phyloP scores from a whole-genome alignment of 2,113 vertebrate species.

The Alethe diademata region DNA sequence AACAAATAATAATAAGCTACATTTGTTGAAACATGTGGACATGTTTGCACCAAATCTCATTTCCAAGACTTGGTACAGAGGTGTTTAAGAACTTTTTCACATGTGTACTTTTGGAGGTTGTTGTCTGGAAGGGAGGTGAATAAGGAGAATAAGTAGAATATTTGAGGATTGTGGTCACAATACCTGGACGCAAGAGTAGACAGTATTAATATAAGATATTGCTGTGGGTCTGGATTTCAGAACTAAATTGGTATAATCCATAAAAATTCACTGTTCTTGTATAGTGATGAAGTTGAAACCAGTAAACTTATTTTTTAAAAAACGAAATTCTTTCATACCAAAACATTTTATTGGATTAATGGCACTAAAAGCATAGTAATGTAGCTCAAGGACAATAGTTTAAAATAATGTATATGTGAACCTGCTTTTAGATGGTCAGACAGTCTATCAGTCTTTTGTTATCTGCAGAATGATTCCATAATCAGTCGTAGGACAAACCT shows the following conservation, averaged over 20 bases:
- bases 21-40: not conserved
- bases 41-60: not conserved
- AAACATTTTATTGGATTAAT: not conserved
- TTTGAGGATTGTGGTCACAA: not conserved
- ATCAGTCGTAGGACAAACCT: not conserved
- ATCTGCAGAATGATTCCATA: not conserved
- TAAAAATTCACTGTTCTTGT: not conserved
- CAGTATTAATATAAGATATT: not conserved
- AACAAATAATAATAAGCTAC: not conserved
- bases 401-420: not conserved
- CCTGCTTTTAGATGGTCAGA: not conserved
- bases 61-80: not conserved
- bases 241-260: not conserved
- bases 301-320: not conserved
- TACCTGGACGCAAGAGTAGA: not conserved
- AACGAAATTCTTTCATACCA: not conserved
- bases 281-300: not conserved
- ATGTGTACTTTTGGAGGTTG: not conserved
- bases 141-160: not conserved
- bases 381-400: not conserved
- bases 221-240: not conserved
- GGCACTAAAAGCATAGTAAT: not conserved
- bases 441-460: not conserved
- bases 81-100: not conserved
- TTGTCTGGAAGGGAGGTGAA: not conserved